Base-by-base conservation (phyloP, 2,888 invertebrate genomes). In the Hipparchia semele region DNA sequence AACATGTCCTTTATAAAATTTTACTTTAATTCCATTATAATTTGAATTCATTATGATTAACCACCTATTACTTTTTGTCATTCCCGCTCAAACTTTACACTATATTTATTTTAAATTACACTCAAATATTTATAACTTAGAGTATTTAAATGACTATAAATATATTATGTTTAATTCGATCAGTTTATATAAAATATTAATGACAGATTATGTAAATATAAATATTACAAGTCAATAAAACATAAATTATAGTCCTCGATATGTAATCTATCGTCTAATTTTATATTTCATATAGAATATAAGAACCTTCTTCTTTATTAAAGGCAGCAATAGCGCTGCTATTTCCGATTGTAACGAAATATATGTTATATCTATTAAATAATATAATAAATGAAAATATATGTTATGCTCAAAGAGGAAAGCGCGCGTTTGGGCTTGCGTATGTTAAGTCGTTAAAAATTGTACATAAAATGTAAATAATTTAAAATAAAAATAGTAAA, bases 381-480 rank as follows among this genome's bases (percentile, higher is more conserved):
- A 60, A 60, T 23, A 23, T 23, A 54, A 6, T 54, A 54, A 33
- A 59, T 8, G 8, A 49, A 49, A 49, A 60, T 60, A 59, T 58
- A 59, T 70, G 72, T 77, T 69, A 88, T 91, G 92, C 92, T 92
- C 92, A 92, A 92, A 84, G 87, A 87, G 87, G 86, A 80, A 79
- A 78, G 81, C 80, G 80, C 84, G 86, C 85, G 83, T 81, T 82
- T 80, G 83, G 85, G 88, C 84, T 81, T 81, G 86, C 86, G 84
- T 73, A 73, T 73, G 74, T 70, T 73, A 76, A 76, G 75, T 79
- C 61, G 86, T 86, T 86, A 87, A 86, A 88, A 90, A 80, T 89
- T 93, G 92, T 93, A 93, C 87, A 92, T 92, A 93, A 90, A 89
- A 89, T 93, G 92, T 93, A 93, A 90, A 91, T 90, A 90, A 84